Evolutionary conservation across 37 sponge, comb jelly and placozoan genomes (phyloP).

Genomic region (Hormiphora californensis): DNA sequence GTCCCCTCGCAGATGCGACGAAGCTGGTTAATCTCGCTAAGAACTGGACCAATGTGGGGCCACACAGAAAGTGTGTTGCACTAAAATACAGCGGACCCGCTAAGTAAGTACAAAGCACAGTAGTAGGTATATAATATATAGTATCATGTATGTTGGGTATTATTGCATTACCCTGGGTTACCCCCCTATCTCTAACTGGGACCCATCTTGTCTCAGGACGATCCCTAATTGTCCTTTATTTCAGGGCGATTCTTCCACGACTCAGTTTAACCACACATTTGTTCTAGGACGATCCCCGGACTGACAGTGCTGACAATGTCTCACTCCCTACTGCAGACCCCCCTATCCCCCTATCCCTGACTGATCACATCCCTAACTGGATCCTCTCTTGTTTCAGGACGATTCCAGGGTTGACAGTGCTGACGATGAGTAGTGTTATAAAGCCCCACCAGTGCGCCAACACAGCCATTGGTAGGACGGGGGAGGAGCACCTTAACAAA

Average conservation of each 20-base stretch:
- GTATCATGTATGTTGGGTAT: no score
- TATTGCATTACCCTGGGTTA: no score
- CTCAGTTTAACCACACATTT: no score
- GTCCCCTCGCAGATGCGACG: neutral
- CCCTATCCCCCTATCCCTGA: no score
- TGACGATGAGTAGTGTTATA: neutral
- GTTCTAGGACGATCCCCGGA: neutral
- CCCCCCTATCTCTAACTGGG: no score
- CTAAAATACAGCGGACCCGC: neutral
- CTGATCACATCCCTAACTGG: no score
- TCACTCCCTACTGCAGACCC: no score
- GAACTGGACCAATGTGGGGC: constrained; percentile 40
- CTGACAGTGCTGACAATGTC: neutral
- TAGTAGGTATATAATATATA: no score
- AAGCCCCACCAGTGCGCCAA: neutral
- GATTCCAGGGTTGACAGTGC: neutral
- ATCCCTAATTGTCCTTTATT: no score
- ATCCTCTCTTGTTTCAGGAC: no score
- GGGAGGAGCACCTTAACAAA: constrained; percentile 32
- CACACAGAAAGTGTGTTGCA: neutral
- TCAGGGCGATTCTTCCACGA: no score
- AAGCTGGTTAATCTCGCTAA: constrained; percentile 6
- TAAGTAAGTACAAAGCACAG: neutral
- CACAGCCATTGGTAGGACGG: neutral
- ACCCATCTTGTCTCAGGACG: no score